Conservation (phyloP, 2,113 vertebrate species). For the Bufo gargarizans region DNA sequence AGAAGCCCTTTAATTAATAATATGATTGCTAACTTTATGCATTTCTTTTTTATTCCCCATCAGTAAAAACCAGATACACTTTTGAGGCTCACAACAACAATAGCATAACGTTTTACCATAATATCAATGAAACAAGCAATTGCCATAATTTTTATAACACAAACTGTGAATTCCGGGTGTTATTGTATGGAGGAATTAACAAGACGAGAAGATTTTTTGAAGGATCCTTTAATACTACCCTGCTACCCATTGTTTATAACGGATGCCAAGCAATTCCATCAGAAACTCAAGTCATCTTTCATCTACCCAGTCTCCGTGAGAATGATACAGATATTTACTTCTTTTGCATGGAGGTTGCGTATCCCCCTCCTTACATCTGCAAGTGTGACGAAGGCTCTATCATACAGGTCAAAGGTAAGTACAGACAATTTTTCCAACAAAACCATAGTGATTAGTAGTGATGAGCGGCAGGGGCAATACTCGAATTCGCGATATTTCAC, state of each 20-base stretch:
- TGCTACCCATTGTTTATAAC: constrained; percentile 40
- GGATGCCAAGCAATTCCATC: constrained; percentile 60
- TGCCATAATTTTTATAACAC: constrained; percentile 71
- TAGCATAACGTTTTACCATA: constrained; percentile 72
- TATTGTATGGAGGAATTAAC: constrained; percentile 69
- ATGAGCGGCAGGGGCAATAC: too few relatives aligned
- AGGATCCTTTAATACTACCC: constrained; percentile 67
- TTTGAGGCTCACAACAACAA: constrained; percentile 59
- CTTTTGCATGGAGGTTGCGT: constrained; percentile 75
- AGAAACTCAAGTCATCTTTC: constrained; percentile 70
- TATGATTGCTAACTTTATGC: not conserved
- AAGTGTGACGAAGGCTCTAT: constrained; percentile 72
- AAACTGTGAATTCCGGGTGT: constrained; percentile 70
- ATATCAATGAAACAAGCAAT: constrained; percentile 68
- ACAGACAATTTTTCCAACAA: not conserved
- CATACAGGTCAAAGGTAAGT: constrained; percentile 75
- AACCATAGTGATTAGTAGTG: not conserved
- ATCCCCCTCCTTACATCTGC: constrained; percentile 73
- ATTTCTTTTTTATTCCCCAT: not conserved
- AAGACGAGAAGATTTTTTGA: constrained; percentile 69
- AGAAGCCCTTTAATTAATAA: not conserved
- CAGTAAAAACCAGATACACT: constrained; percentile 64
- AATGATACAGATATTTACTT: constrained; percentile 79
- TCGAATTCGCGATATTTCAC: too few relatives aligned
- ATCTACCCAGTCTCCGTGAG: constrained; percentile 66